Percentiles rank a stretch among this genome's conserved stretches.
Conservation (phyloP, 1,140 invertebrate species). For the Elysia chlorotica region DNA sequence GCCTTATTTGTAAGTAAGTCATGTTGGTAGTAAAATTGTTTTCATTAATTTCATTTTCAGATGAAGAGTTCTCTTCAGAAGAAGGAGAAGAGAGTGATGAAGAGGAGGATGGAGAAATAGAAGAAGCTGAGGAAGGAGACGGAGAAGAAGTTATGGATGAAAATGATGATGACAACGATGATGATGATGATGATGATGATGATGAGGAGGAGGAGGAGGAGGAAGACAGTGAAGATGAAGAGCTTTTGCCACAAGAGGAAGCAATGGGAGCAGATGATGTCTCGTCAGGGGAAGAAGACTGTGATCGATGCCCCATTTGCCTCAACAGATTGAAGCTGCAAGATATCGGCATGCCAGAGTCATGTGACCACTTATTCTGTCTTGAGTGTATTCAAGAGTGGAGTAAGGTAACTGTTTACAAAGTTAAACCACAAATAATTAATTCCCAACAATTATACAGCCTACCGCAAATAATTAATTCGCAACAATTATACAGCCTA, state of each 20-base stretch:
- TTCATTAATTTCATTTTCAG: too few species aligned
- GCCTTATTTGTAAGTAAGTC: too few species aligned
- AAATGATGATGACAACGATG: neutral
- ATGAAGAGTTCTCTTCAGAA: neutral
- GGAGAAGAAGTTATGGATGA: constrained; percentile 6
- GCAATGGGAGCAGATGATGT: neutral
- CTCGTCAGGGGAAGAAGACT: constrained; percentile 66
- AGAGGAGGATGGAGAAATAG: neutral
- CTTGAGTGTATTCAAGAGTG: constrained; percentile 87
- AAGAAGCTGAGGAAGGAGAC: constrained; percentile 3
- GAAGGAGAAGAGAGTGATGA: constrained; percentile 1
- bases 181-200: constrained; percentile 1
- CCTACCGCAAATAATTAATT: too few species aligned
- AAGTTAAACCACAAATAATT: too few species aligned
- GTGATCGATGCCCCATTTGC: constrained; percentile 79
- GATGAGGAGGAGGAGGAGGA: constrained; percentile 16
- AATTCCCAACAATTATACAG: too few species aligned
- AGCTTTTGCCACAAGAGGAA: constrained; percentile 1
- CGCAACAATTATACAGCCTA: too few species aligned
- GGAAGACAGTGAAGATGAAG: constrained; percentile 12
- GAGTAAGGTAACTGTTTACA: constrained; percentile 83
- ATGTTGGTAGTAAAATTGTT: too few species aligned
- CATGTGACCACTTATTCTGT: constrained; percentile 89
- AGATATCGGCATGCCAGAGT: constrained; percentile 81
- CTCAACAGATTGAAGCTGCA: constrained; percentile 68